Base-by-base conservation (phyloP, 2,113 vertebrate species). In the Circaetus gallicus region DNA sequence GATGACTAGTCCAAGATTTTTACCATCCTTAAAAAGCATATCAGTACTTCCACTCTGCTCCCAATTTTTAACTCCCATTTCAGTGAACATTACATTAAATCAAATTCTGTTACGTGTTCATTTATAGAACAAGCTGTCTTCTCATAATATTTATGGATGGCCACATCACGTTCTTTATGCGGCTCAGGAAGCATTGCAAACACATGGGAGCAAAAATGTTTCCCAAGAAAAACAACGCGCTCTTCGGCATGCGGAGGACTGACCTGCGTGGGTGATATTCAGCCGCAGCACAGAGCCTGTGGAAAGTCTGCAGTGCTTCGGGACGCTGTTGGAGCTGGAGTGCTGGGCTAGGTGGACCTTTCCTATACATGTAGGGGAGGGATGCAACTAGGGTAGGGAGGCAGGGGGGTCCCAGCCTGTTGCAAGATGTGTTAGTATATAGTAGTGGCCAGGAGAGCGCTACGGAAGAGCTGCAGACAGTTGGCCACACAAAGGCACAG, bases 91-190 rank as follows among this genome's bases (percentile, higher is more conserved):
- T 45, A 45, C 12, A 79, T 49, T 67, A 74, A 70, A 93, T 74
- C n/a, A 67, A 67, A 55, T 77, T 76, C 55, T 76, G 22, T 52
- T 63, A 29, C 7, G 3, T n/a, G 80, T 26, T 84, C 72, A 55
- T 93, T 94, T 89, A 56, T 72, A 93, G 80, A 93, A 86, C 90
- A 93, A 76, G 52, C 73, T 89, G 25, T 61, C 77, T 89, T 94
- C 78, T 93, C 55, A 24, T 47, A 69, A 5, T 91, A 63, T 82
- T 89, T 84, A 65, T 63, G 86, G 34, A 40, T 56, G 79, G 36
- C 45, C 86, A 45, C 32, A 36, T 61, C 61, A 10, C 1, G 0
- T 89, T 81, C 79, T 82, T 56, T 84, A 16, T 76, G 56, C 26
- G 53, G 67, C 59, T 81, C 80, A 81, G 74, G 76, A 91, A 52